Evolutionary conservation across 1,140 invertebrate genomes (phyloP), one percentile per base, ranked within the genome.

Genomic region (Lasioglossum baleicum): DNA sequence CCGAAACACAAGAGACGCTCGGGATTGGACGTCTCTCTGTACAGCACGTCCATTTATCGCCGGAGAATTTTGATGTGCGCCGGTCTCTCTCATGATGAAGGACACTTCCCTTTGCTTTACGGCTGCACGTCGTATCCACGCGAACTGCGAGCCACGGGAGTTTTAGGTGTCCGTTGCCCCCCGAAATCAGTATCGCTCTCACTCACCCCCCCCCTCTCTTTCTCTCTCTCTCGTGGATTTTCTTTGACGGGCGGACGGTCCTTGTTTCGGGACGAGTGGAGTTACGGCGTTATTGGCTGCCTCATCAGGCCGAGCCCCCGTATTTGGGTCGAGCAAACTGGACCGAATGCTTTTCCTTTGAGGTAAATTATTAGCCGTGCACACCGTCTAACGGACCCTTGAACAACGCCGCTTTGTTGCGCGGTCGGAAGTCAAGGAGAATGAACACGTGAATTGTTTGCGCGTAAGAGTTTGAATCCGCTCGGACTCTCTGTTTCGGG

Each of bases 41-140:
- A 58, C 48, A 70, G 10, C 56, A 35, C 56, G 48, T 69, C 70
- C 77, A 80, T 80, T 82, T 74, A 63, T 60, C 76, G 69, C 61
- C 35, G 35, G 26, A 61, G 70, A 82, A 82, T 82, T 82, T 80
- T 80, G 75, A 82, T 82, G 58, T 40, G 70, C 35, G 60, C 65
- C n/a, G 5, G 68, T 66, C 51, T 51, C n/a, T 2, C 65, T 40
- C 61, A 51, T 81, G 58, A 64, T 53, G 64, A 31, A 82, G 35
- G 40, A 42, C 66, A 67, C 56, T 67, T 71, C 77, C 63, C 79
- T 71, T 82, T 80, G 81, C 65, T 82, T 53, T 60, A 15, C 35
- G 15, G 40, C 40, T 8, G n/a, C 17, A 26, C 13, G 17, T 56
- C 51, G 20, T 69, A 61, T 53, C 5, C 17, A 7, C 60, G 26